Base-by-base conservation (phyloP, 2,888 invertebrate species). In the Arge pagana region DNA sequence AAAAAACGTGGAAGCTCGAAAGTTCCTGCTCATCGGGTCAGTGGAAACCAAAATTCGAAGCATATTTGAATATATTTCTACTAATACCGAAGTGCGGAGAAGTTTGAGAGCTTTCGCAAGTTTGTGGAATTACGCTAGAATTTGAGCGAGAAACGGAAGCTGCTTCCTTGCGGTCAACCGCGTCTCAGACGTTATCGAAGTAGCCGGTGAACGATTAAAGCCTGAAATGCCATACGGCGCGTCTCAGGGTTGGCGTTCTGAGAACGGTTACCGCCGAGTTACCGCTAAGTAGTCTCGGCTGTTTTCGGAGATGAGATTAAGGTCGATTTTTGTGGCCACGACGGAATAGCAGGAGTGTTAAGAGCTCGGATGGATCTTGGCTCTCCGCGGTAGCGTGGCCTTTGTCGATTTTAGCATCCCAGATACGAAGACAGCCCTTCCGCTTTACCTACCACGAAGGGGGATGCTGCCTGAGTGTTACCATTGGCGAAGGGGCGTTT, bases 401-500 rank as follows among this genome's bases (percentile, higher is more conserved):
- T 11, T 35, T 21, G 33, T 33, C 45, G 33, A 45, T 45, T 33
- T 42, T 42, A 28, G 31, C 31, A 30, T 30, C 10, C 42, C 28
- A 10, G 41, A 2, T 41, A 11, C 31, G n/a, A n/a, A n/a, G n/a
- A n/a, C n/a, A n/a, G n/a, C n/a, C n/a, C n/a, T n/a, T n/a, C n/a
- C n/a, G n/a, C n/a, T n/a, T n/a, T n/a, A n/a, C n/a, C n/a, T n/a
- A n/a, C n/a, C n/a, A n/a, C n/a, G n/a, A n/a, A n/a, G n/a, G n/a
- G n/a, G 45, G 45, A 23, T 33, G 45, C 33, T 15, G 18, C 21
- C 10, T 15, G 15, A 40, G 41, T 18, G 49, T 48, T 48, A 40
- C 52, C 41, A 69, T 67, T 66, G 71, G 67, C 51, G 50, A 45
- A 19, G 10, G 28, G 8, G 43, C 35, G 67, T 15, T 16, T 15